phyloP scores from a whole-genome alignment of 2,113 vertebrate genomes.

The Hippocampus zosterae region DNA sequence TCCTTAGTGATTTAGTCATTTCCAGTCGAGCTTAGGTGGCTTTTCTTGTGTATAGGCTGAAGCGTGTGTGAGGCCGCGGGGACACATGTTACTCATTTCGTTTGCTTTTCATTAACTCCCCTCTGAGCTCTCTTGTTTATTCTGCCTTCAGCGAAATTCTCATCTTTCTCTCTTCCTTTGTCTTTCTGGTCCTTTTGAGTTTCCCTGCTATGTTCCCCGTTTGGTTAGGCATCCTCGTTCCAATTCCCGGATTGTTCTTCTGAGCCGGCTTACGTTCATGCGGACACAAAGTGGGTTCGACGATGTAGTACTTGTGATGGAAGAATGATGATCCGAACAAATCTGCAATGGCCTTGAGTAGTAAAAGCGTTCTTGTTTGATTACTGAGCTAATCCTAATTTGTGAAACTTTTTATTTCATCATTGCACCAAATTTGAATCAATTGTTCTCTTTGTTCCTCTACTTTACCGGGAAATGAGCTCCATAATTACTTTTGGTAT shows the following conservation, averaged over 20 bases:
- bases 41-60: constrained; percentile 34
- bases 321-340: constrained; percentile 51
- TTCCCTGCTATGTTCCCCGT: constrained; percentile 39
- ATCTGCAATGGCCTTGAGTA: constrained; percentile 43
- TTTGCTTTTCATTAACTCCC: constrained; percentile 62
- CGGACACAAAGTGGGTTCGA: constrained; percentile 38
- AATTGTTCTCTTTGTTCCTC: not conserved
- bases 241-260: constrained; percentile 37
- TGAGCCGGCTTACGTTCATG: constrained; percentile 44
- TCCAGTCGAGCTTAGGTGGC: constrained; percentile 36
- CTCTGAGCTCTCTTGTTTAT: constrained; percentile 59
- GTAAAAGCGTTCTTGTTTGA: constrained; percentile 41
- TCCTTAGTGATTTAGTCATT: constrained; percentile 37
- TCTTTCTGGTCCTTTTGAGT: constrained; percentile 35
- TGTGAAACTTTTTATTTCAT: constrained; percentile 20
- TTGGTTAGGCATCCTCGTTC: constrained; percentile 53
- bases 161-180: constrained; percentile 52
- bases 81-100: constrained; percentile 64
- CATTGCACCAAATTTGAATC: not conserved
- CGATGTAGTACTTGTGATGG: constrained; percentile 52
- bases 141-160: constrained; percentile 32
- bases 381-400: constrained; percentile 27
- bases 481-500: not conserved
- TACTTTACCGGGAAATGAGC: not conserved
- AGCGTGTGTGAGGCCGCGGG: constrained; percentile 35